phyloP scores from a whole-genome alignment of 2,113 vertebrate species.

The Ivindomyrus marchei region DNA sequence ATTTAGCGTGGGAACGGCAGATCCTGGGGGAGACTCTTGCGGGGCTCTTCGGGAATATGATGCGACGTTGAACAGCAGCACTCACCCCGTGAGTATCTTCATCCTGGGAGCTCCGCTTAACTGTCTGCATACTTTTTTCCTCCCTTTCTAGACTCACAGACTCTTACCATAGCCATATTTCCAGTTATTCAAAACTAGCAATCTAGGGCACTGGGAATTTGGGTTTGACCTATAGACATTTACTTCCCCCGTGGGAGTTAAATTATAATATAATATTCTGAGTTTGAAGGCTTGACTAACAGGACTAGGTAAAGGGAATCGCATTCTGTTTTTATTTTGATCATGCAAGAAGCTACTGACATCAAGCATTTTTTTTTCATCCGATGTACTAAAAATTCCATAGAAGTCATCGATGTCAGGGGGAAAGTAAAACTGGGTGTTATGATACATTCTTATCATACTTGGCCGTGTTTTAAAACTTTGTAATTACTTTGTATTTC shows the following conservation, averaged over 20 bases:
- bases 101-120: neutral
- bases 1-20: constrained; percentile 34
- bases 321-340: neutral
- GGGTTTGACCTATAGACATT: neutral
- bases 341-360: neutral
- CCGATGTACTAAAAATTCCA: neutral
- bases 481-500: neutral
- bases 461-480: neutral
- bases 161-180: neutral
- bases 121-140: neutral
- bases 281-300: neutral
- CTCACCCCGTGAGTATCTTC: constrained; percentile 64
- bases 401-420: neutral
- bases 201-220: neutral
- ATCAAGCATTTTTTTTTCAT: neutral
- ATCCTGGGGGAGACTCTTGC: constrained; percentile 52
- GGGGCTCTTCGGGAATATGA: constrained; percentile 44
- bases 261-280: neutral
- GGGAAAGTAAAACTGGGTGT: neutral
- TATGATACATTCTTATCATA: neutral
- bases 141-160: neutral
- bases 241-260: neutral
- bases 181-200: neutral
- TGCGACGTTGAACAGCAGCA: constrained; percentile 62
- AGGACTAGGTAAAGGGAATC: neutral